phyloP scores from a whole-genome alignment of 1,140 invertebrate species.

The Drosophila paulistorum region DNA sequence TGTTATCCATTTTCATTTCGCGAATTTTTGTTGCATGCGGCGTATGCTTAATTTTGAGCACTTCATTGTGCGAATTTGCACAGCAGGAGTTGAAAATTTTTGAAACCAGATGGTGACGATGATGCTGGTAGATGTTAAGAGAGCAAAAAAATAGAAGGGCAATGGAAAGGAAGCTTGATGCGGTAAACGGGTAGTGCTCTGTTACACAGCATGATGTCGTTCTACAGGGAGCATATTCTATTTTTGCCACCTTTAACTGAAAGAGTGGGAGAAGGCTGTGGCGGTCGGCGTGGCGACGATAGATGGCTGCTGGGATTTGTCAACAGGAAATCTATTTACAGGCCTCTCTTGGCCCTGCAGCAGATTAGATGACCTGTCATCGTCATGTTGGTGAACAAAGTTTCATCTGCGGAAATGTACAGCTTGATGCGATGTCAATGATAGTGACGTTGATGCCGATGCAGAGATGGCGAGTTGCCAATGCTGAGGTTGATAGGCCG shows the following conservation, averaged over 20 bases:
- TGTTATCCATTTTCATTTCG: constrained; percentile 4
- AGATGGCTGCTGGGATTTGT: constrained; percentile 8
- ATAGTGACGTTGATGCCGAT: constrained; percentile 22
- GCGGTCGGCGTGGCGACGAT: background rate
- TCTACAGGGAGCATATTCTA: constrained; percentile 40
- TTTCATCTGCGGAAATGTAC: constrained; percentile 63
- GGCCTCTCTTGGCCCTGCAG: constrained; percentile 41
- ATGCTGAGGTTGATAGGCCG: background rate
- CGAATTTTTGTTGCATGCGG: constrained; percentile 33
- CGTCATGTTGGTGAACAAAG: constrained; percentile 39
- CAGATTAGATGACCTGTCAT: constrained; percentile 53
- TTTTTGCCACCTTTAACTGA: constrained; percentile 32
- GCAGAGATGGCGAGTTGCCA: background rate
- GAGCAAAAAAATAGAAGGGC: too few species aligned
- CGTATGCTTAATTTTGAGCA: constrained; percentile 63
- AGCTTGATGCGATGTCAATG: constrained; percentile 51
- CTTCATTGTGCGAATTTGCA: constrained; percentile 35
- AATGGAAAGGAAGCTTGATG: background rate
- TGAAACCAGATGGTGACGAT: constrained; percentile 10
- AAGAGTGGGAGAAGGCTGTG: background rate
- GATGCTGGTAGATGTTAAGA: constrained; percentile 4
- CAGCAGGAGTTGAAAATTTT: constrained; percentile 30
- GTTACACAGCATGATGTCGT: constrained; percentile 15
- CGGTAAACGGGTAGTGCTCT: background rate
- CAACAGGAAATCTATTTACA: constrained; percentile 22